These are phyloP conservation scores for Peromyscus eremicus DNA, from an alignment of 2,797 vertebrate species.

Conservation along the genomic window DNA sequence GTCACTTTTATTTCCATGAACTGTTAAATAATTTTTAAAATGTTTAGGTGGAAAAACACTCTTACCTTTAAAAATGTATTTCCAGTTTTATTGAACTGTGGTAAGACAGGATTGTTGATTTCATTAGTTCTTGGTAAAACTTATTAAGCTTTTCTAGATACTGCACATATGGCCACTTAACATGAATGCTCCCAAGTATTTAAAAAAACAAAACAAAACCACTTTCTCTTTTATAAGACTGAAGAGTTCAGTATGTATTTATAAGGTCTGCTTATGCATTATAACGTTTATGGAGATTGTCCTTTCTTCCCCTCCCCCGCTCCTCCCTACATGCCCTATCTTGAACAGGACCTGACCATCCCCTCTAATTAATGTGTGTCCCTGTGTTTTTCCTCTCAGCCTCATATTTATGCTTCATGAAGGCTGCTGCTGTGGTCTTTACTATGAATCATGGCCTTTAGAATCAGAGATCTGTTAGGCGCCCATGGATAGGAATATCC, in stretches of 20 bases:
- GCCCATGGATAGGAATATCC: not conserved
- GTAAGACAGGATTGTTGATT: not conserved
- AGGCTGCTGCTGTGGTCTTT: not conserved
- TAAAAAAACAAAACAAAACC: not conserved
- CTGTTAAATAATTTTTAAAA: not conserved
- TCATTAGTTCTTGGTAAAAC: not conserved
- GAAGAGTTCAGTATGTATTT: constrained; percentile 1
- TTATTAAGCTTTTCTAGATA: not conserved
- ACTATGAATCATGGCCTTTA: not conserved
- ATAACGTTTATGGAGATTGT: not conserved
- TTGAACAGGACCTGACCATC: not conserved
- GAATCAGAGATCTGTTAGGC: not conserved
- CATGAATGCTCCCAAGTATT: not conserved
- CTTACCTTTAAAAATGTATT: not conserved
- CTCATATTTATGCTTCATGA: not conserved
- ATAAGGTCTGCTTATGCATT: not conserved
- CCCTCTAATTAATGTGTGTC: not conserved
- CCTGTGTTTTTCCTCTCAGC: not conserved
- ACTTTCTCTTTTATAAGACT: constrained; percentile 45
- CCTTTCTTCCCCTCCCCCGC: not conserved
- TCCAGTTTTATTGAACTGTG: constrained; percentile 20
- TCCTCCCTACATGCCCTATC: not conserved
- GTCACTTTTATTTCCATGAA: not conserved
- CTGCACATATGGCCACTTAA: not conserved
- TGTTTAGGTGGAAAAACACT: not conserved